A percentile compares a stretch with the other conserved stretches of the same genome.
Evolutionary conservation across 1,140 invertebrate species (phyloP).

Genomic region (Steinernema feltiae): DNA sequence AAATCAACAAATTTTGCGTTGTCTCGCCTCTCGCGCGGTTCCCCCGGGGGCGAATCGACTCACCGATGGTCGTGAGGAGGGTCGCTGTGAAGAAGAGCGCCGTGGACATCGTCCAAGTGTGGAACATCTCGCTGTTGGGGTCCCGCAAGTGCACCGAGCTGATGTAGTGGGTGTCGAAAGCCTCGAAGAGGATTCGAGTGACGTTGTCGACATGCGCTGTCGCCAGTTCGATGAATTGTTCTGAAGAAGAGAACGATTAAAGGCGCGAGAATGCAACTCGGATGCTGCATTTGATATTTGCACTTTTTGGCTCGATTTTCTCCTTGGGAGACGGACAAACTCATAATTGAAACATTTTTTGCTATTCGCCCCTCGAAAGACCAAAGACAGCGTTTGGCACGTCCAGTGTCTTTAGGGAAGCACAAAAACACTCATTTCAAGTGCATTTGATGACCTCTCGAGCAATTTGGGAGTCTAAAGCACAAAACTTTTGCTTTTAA

Average conservation of each 20-base stretch:
- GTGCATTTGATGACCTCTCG: neutral
- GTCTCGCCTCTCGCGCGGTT: too few relatives aligned
- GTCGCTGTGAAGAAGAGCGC: conserved; percentile 57
- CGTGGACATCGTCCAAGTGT: conserved; percentile 56
- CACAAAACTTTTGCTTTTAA: neutral
- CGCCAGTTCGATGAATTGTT: conserved; percentile 32
- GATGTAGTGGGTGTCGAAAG: conserved; percentile 57
- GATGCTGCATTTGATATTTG: too few relatives aligned
- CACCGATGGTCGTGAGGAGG: conserved; percentile 55
- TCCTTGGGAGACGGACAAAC: too few relatives aligned
- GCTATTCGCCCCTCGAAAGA: too few relatives aligned
- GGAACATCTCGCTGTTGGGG: conserved; percentile 19
- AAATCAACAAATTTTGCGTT: neutral
- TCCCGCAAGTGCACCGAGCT: conserved; percentile 29
- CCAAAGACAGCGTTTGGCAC: neutral
- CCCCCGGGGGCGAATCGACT: neutral
- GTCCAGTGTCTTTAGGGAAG: too few relatives aligned
- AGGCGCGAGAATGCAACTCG: neutral
- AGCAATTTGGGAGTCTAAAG: neutral
- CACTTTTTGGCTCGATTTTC: too few relatives aligned
- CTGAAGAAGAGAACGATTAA: conserved; percentile 18
- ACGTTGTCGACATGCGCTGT: conserved; percentile 50
- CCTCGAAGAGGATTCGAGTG: conserved; percentile 52
- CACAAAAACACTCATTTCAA: neutral
- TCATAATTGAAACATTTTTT: too few relatives aligned